phyloP scores from a whole-genome alignment of 2,113 vertebrate genomes.

The Pelecanus crispus region DNA sequence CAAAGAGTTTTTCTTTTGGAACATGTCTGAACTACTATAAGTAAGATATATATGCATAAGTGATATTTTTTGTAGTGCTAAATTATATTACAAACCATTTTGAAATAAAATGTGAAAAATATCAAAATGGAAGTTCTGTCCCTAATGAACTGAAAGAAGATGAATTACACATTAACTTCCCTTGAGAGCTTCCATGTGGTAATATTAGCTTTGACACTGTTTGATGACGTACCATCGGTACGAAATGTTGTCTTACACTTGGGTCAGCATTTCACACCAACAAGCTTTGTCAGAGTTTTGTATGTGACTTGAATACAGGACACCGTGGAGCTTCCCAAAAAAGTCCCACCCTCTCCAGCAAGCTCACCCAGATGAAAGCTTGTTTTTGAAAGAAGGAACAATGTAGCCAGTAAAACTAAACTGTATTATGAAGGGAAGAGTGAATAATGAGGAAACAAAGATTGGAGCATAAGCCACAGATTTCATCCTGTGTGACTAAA shows the following conservation, averaged over 20 bases:
- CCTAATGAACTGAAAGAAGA: background rate
- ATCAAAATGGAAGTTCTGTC: background rate
- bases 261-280: background rate
- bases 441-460: background rate
- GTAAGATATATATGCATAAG: background rate
- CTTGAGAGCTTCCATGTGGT: background rate
- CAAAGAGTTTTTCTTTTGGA: background rate
- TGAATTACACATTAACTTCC: background rate
- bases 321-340: background rate
- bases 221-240: background rate
- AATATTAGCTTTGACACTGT: background rate
- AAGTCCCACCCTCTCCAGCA: background rate
- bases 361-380: background rate
- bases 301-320: background rate
- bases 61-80: background rate
- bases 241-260: background rate
- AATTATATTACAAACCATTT: background rate
- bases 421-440: background rate
- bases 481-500: background rate
- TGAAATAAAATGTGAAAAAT: background rate
- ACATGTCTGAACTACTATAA: background rate
- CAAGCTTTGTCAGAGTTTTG: background rate
- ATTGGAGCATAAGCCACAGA: background rate
- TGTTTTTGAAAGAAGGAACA: background rate
- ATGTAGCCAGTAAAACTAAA: background rate